A percentile compares a stretch with the other conserved stretches of the same genome.
These are phyloP conservation scores for Ailuropoda melanoleuca DNA, from an alignment of 2,113 vertebrate species.

Conservation along the genomic window DNA sequence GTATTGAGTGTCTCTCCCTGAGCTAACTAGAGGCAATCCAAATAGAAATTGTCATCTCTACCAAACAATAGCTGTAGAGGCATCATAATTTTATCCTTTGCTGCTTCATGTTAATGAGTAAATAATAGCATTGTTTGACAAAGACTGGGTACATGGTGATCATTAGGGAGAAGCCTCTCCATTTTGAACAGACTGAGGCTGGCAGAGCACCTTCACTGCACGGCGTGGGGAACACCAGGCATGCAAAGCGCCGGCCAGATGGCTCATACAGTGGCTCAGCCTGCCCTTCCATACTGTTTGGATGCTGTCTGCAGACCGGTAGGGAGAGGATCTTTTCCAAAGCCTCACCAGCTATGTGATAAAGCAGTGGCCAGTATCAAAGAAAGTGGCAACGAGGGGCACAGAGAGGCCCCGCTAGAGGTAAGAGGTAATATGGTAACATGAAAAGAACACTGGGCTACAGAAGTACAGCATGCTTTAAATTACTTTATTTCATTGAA, in stretches of 20 bases:
- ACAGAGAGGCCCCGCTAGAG: neutral
- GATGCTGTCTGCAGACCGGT: neutral
- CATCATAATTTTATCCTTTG: neutral
- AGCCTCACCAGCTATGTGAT: neutral
- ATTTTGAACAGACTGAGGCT: neutral
- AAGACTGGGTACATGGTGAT: neutral
- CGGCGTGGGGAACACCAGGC: accelerated
- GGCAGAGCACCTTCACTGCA: neutral
- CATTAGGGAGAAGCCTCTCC: neutral
- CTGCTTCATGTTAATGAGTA: neutral
- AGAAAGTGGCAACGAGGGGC: neutral
- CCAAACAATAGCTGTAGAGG: neutral
- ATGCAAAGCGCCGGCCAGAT: accelerated
- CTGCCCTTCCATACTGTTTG: neutral
- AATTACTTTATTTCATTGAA: neutral
- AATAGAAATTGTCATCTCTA: neutral
- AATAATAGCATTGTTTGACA: neutral
- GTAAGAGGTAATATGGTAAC: neutral
- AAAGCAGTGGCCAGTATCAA: neutral
- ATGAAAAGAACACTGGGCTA: neutral
- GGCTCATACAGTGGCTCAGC: neutral
- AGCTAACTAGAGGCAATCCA: neutral
- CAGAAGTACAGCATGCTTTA: neutral
- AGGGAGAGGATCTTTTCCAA: neutral
- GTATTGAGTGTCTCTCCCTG: neutral